Conservation (phyloP, 2,113 vertebrate species). For the Salvelinus namaycush region DNA sequence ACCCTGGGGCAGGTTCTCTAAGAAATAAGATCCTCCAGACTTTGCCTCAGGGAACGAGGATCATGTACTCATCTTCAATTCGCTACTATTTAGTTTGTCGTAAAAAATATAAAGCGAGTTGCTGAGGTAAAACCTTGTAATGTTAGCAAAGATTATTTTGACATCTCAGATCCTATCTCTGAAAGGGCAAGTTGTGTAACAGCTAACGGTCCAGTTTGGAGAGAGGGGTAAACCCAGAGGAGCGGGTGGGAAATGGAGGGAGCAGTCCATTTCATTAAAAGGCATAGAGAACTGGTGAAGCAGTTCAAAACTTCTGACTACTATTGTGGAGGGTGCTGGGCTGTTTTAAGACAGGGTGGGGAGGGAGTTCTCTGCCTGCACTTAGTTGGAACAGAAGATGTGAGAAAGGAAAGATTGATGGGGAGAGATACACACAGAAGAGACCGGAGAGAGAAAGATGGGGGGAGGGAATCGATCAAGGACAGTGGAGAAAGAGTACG, state of each 20-base stretch:
- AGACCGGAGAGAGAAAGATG: slow-evolving; percentile 9
- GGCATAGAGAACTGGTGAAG: slow-evolving; percentile 16
- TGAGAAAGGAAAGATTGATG: background rate
- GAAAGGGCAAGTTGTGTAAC: slow-evolving; percentile 46
- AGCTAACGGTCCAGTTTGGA: slow-evolving; percentile 33
- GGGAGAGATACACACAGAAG: background rate
- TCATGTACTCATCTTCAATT: slow-evolving; percentile 79
- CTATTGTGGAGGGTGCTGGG: slow-evolving; percentile 2
- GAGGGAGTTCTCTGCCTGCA: background rate
- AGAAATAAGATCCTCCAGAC: slow-evolving; percentile 70
- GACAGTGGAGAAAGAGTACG: background rate
- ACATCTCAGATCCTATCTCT: slow-evolving; percentile 63
- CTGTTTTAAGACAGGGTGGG: slow-evolving; percentile 14
- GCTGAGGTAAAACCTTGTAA: slow-evolving; percentile 72
- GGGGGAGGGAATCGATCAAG: background rate
- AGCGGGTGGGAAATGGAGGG: background rate
- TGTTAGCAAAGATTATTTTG: slow-evolving; percentile 66
- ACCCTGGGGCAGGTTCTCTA: slow-evolving; percentile 67
- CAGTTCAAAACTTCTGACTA: background rate
- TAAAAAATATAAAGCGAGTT: slow-evolving; percentile 51
- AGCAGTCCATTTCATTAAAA: slow-evolving; percentile 52
- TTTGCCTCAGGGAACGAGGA: slow-evolving; percentile 68
- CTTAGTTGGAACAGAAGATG: background rate
- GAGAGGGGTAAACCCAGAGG: slow-evolving; percentile 49
- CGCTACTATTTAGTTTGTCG: slow-evolving; percentile 72